Evolutionary conservation across 2,797 vertebrate species (phyloP).

Genomic region (Oreortyx pictus): DNA sequence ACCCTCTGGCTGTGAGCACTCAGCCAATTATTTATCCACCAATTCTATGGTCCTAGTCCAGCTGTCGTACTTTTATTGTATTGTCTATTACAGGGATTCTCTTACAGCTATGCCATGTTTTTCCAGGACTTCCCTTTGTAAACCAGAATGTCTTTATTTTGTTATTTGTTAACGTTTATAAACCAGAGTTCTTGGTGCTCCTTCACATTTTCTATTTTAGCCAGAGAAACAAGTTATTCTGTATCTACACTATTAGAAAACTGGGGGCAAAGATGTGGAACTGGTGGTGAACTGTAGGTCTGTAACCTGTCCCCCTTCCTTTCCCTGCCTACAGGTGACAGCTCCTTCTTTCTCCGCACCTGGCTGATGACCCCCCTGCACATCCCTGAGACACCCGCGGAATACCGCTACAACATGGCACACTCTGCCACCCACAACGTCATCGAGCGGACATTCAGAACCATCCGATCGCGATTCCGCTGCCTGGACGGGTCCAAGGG

Average conservation of each 20-base stretch:
- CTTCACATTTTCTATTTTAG: not conserved
- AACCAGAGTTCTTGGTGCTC: not conserved
- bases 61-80: not conserved
- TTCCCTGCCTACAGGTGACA: slow-evolving; percentile 83
- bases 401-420: slow-evolving; percentile 91
- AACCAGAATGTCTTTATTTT: not conserved
- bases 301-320: slow-evolving; percentile 20
- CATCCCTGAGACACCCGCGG: slow-evolving; percentile 86
- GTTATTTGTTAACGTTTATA: not conserved
- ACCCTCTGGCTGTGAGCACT: no score
- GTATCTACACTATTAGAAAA: not conserved
- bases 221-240: not conserved
- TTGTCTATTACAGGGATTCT: not conserved
- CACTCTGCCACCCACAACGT: slow-evolving; percentile 90
- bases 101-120: not conserved
- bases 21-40: no score
- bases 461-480: slow-evolving; percentile 91
- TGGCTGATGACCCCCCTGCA: slow-evolving; percentile 95
- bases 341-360: slow-evolving; percentile 86
- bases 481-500: slow-evolving; percentile 94
- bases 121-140: not conserved
- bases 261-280: not conserved
- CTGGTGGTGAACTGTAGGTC: not conserved
- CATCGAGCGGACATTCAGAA: slow-evolving; percentile 89
- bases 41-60: not conserved